Evolutionary conservation across 2,888 invertebrate genomes (phyloP), one percentile per base, ranked within the genome.

Genomic region (Tenthredo distinguenda): DNA sequence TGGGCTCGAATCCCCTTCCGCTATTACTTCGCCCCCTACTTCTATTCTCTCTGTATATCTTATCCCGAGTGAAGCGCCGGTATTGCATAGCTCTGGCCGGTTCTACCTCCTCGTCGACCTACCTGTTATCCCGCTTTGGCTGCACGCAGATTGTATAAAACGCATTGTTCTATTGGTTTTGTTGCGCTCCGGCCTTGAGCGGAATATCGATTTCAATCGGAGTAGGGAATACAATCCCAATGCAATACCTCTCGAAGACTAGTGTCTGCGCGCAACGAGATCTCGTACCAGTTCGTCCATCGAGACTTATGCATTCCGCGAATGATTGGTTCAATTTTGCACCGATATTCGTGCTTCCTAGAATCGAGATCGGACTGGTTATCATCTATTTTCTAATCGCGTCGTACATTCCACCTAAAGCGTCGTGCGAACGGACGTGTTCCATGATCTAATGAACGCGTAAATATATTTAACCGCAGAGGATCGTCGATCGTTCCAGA

Each of bases 181-280:
- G 88, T 90, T 91, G 55, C 89, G 85, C 83, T 87, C 87, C 88
- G 91, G 90, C 91, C 90, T 91, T 90, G 90, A 89, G 85, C 85
- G 86, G 89, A 91, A 89, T 91, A 91, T 91, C 90, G 90, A 91
- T 91, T 91, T 91, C 91, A 91, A 90, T 91, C 90, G 89, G 88
- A 88, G 88, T 88, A 88, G 89, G 21, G 71, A 90, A 89, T 88
- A 90, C 90, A 91, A 91, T 91, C 90, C 90, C 91, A 87, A 87
- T 86, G 88, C 87, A 87, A 88, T 89, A 87, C 88, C 86, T 86
- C 88, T 87, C 87, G 86, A 87, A 88, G 87, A 79, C 87, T 83
- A 84, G 84, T 86, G 84, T 71, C 74, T 86, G 71, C 62, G 85
- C 86, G 62, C 77, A 58, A 85, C 86, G 86, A 87, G 86, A 85